Percentiles rank a stretch among this genome's conserved stretches.
phyloP scores from a whole-genome alignment of 64 coral and sea anemone species.

The Pachyseris speciosa region DNA sequence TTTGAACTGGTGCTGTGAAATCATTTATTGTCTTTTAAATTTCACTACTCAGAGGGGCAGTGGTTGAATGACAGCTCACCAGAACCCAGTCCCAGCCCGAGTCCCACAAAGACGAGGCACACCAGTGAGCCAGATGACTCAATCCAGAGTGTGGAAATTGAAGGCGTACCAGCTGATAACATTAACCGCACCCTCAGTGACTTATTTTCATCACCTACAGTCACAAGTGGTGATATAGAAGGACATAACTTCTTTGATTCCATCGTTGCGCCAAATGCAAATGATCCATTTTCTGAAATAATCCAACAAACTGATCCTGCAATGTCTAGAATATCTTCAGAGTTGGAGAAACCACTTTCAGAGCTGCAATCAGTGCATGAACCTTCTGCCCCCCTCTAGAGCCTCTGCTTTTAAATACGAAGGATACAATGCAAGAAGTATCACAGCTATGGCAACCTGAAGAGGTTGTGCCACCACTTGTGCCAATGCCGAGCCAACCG shows the following conservation, averaged over 20 bases:
- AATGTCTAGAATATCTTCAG: background rate
- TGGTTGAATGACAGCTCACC: constrained; percentile 72
- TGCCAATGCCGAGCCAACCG: background rate
- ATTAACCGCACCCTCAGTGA: constrained; percentile 63
- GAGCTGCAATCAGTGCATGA: background rate
- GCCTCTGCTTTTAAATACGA: background rate
- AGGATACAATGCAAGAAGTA: background rate
- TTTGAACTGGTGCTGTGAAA: no score
- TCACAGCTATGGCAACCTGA: constrained; percentile 14
- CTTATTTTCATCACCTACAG: constrained; percentile 44
- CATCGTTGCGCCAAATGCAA: constrained; percentile 16
- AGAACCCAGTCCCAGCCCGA: background rate
- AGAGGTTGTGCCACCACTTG: background rate
- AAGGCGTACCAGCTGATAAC: constrained; percentile 33
- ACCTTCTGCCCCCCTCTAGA: background rate
- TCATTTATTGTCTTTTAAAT: background rate
- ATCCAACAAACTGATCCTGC: background rate
- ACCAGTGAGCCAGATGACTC: background rate
- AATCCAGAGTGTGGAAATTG: constrained; percentile 33
- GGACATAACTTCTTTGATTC: constrained; percentile 81
- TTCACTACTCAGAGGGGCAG: constrained; percentile 34
- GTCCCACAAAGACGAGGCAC: background rate
- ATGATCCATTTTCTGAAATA: constrained; percentile 60
- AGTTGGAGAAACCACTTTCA: background rate
- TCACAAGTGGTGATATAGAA: constrained; percentile 37